phyloP scores from a whole-genome alignment of 1,140 invertebrate genomes.

The Proales similis region DNA sequence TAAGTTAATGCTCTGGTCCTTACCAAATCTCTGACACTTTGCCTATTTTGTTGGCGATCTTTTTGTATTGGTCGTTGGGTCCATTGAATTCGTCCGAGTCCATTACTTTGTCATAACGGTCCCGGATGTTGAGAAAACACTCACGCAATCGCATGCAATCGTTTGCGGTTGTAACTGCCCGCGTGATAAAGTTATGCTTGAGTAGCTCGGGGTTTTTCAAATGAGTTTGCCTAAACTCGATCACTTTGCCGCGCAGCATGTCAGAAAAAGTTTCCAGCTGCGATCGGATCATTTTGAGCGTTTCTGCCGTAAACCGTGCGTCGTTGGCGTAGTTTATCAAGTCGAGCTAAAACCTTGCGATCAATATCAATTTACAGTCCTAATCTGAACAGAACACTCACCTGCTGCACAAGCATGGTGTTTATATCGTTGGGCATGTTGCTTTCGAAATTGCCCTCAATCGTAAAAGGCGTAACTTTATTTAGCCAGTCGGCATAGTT shows the following conservation, averaged over 20 bases:
- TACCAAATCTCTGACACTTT: slow-evolving; percentile 27
- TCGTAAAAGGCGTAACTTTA: neutral
- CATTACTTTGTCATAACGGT: slow-evolving; percentile 24
- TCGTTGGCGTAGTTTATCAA: neutral
- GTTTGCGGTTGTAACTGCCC: slow-evolving; percentile 9
- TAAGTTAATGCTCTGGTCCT: neutral
- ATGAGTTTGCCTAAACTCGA: slow-evolving; percentile 18
- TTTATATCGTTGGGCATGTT: slow-evolving; percentile 29
- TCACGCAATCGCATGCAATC: slow-evolving; percentile 19
- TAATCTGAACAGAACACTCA: neutral
- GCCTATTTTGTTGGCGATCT: slow-evolving; percentile 2
- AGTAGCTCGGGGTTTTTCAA: neutral
- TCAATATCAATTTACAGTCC: neutral
- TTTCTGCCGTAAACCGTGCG: slow-evolving; percentile 12
- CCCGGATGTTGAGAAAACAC: slow-evolving; percentile 5
- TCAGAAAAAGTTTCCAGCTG: slow-evolving; percentile 15
- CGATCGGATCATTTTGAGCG: neutral
- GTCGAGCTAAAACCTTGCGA: neutral
- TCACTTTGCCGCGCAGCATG: neutral
- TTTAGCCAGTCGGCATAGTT: slow-evolving; percentile 16
- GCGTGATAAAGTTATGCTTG: neutral
- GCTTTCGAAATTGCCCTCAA: slow-evolving; percentile 25
- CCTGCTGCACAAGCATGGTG: slow-evolving; percentile 13
- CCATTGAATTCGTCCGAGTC: slow-evolving; percentile 24
- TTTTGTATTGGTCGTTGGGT: slow-evolving; percentile 28